Percentiles rank a stretch among this genome's conserved stretches.
phyloP scores from a whole-genome alignment of 2,113 vertebrate species.

The Raja brachyura region DNA sequence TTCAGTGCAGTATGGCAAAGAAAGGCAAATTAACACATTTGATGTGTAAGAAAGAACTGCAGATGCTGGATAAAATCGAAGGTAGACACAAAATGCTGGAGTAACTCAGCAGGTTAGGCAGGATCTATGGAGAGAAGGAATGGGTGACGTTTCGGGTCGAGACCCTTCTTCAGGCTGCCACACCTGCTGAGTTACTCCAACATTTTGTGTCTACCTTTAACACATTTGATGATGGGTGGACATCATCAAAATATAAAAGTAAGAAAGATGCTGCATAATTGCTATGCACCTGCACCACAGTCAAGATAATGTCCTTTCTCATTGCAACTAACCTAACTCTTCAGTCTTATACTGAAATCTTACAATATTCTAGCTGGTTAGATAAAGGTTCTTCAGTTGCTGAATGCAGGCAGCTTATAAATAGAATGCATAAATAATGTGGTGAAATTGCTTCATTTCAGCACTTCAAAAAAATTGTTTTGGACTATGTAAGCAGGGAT shows the following conservation, averaged over 20 bases:
- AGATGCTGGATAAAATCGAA: too few relatives aligned
- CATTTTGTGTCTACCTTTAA: not conserved
- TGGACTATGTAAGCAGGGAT: too few relatives aligned
- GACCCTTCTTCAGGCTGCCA: too few relatives aligned
- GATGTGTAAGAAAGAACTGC: too few relatives aligned
- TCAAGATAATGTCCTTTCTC: not conserved
- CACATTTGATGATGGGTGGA: not conserved
- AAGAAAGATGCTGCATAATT: not conserved
- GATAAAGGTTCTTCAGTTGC: not conserved
- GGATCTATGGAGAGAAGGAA: too few relatives aligned
- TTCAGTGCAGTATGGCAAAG: not conserved
- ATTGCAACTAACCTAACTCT: not conserved
- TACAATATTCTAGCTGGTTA: not conserved
- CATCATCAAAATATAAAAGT: not conserved
- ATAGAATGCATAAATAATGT: not conserved
- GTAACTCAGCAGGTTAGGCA: too few relatives aligned
- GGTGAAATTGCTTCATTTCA: not conserved
- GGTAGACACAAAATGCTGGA: too few relatives aligned
- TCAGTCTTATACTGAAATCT: not conserved
- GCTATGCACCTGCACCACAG: not conserved
- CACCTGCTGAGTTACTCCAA: too few relatives aligned
- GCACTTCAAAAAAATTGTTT: not conserved
- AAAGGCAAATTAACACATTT: not conserved
- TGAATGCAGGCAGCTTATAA: not conserved
- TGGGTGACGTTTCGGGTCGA: too few relatives aligned